A percentile compares a stretch with the other conserved stretches of the same genome.
Evolutionary conservation across 1,140 invertebrate genomes (phyloP).

Genomic region (Microplitis mediator): DNA sequence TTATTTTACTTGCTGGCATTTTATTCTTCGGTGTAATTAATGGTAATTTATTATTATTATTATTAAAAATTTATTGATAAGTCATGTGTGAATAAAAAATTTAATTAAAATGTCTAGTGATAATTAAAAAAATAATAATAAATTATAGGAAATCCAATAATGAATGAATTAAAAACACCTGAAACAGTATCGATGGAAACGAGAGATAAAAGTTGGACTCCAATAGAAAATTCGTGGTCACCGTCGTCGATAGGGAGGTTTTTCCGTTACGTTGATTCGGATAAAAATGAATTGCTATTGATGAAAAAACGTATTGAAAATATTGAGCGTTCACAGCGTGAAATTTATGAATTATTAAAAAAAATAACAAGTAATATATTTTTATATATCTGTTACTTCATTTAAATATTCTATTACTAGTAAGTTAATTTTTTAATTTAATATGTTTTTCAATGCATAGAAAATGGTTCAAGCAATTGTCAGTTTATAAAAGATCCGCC

Average conservation of each 20-base stretch:
- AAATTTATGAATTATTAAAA: neutral
- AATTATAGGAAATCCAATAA: slow-evolving; percentile 13
- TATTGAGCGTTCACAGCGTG: slow-evolving; percentile 10
- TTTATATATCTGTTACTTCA: neutral
- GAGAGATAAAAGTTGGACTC: neutral
- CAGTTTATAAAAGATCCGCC: too few species aligned
- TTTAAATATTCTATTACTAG: neutral
- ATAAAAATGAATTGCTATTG: neutral
- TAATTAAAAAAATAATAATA: too few species aligned
- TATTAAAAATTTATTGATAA: neutral
- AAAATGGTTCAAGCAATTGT: too few species aligned
- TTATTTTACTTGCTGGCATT: too few species aligned
- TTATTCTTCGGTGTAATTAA: neutral
- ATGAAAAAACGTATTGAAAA: slow-evolving; percentile 4
- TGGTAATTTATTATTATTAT: neutral
- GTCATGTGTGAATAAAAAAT: neutral
- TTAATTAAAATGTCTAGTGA: too few species aligned
- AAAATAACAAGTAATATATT: slow-evolving; percentile 11
- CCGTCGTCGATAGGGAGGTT: neutral
- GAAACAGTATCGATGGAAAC: neutral
- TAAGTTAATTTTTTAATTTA: too few species aligned
- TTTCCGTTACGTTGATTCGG: neutral
- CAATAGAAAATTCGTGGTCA: neutral
- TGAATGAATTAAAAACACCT: neutral
- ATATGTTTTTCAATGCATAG: too few species aligned